Conservation (phyloP, 2,797 vertebrate genomes). For the Echeneis naucrates region DNA sequence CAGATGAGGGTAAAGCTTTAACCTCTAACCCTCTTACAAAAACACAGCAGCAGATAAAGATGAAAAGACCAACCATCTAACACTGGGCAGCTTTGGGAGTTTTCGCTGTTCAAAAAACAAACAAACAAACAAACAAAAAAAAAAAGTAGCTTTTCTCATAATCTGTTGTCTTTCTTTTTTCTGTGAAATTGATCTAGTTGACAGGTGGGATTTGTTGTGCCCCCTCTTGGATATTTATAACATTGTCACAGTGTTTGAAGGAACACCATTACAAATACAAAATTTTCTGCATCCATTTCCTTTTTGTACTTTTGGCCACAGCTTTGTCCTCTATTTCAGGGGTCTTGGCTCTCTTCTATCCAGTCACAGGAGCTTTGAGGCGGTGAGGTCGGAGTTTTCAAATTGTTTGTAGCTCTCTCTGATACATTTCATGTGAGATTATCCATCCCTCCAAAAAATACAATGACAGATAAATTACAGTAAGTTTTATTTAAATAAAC, state of each 20-base stretch:
- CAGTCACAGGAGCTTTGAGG: conserved; percentile 50
- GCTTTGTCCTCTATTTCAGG: conserved; percentile 20
- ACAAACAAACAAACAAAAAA: conserved; percentile 50
- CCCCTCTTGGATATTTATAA: conserved; percentile 69
- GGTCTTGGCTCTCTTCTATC: conserved; percentile 44
- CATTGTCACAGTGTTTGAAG: conserved; percentile 62
- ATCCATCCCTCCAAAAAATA: neutral
- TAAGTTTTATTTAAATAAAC: conserved; percentile 32
- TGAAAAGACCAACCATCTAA: conserved; percentile 24
- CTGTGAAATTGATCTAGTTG: conserved; percentile 64
- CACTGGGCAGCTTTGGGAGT: conserved; percentile 79
- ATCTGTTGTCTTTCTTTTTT: conserved; percentile 65
- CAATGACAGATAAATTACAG: conserved; percentile 22
- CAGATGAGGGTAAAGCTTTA: conserved; percentile 69
- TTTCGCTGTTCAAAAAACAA: conserved; percentile 65
- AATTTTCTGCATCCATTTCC: conserved; percentile 46
- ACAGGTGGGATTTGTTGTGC: conserved; percentile 54
- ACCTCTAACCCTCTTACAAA: conserved; percentile 63
- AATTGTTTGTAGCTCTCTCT: conserved; percentile 34
- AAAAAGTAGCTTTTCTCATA: conserved; percentile 59
- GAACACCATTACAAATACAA: conserved; percentile 55
- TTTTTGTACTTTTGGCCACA: conserved; percentile 37
- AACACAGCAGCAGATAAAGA: conserved; percentile 50
- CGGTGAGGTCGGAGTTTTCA: conserved; percentile 52
- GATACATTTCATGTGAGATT: neutral